These are phyloP conservation scores for Oreochromis aureus DNA, from an alignment of 2,113 vertebrate species.

Conservation along the genomic window DNA sequence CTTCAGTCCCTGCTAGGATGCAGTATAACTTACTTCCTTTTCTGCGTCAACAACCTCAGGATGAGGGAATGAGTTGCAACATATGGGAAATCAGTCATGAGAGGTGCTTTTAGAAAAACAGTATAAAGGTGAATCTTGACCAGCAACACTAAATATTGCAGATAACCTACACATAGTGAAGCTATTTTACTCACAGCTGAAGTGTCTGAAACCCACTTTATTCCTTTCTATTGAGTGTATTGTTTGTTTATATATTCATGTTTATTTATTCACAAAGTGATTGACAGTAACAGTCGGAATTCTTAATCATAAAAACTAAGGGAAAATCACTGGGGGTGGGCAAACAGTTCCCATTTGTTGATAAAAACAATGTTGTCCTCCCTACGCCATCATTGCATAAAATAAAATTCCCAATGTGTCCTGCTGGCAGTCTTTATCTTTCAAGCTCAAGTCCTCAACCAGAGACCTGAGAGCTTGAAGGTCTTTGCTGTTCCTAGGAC, in stretches of 20 bases:
- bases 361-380: neutral
- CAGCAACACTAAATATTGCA: neutral
- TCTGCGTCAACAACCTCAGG: neutral
- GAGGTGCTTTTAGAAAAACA: neutral
- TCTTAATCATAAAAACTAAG: neutral
- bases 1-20: neutral
- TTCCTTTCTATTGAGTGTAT: neutral
- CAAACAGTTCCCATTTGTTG: neutral
- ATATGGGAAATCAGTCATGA: neutral
- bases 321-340: neutral
- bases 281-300: neutral
- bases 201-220: neutral
- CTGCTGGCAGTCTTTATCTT: neutral
- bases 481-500: neutral
- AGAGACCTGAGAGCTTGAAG: neutral
- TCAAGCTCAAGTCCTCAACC: neutral
- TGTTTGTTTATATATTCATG: neutral
- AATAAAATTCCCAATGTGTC: neutral
- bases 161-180: neutral
- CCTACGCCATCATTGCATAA: neutral
- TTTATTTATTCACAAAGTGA: neutral
- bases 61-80: neutral
- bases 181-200: neutral
- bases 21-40: neutral
- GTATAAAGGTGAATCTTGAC: neutral